Conservation (phyloP, 2,113 vertebrate genomes). For the Rhinopomastus cyanomelas region DNA sequence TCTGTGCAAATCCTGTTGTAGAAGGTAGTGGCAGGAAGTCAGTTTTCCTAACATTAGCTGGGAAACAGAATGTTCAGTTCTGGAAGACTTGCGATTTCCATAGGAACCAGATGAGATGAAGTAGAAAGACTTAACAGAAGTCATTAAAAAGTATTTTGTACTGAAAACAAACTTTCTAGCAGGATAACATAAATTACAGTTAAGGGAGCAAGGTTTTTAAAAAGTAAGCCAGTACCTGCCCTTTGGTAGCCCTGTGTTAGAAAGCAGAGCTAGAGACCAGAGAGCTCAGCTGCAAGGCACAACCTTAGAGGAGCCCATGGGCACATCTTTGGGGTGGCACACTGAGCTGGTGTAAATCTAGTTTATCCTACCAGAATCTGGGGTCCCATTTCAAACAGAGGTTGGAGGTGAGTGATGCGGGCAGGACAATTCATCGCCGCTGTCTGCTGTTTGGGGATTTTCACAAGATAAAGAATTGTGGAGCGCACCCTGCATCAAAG, state of each 20-base stretch:
- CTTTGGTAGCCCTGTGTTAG: neutral
- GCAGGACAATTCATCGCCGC: neutral
- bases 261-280: neutral
- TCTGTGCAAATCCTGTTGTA: conserved; percentile 33
- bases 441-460: neutral
- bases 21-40: conserved; percentile 11
- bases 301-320: neutral
- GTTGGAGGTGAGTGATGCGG: neutral
- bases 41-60: conserved; percentile 7
- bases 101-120: conserved; percentile 49
- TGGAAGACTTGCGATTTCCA: conserved; percentile 44
- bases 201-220: neutral
- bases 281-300: neutral
- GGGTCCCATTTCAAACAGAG: neutral
- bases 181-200: conserved; percentile 13
- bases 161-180: conserved; percentile 38
- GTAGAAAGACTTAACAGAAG: conserved; percentile 42
- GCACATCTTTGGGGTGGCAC: neutral
- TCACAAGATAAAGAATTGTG: neutral
- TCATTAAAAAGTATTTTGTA: conserved; percentile 55
- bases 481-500: neutral
- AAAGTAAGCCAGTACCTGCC: neutral
- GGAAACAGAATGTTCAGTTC: conserved; percentile 37
- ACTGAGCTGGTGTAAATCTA: neutral
- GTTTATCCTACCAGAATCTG: neutral